Percentiles rank a stretch among this genome's conserved stretches.
These are phyloP conservation scores for Coleophora deauratella DNA, from an alignment of 2,888 invertebrate genomes.

Conservation along the genomic window DNA sequence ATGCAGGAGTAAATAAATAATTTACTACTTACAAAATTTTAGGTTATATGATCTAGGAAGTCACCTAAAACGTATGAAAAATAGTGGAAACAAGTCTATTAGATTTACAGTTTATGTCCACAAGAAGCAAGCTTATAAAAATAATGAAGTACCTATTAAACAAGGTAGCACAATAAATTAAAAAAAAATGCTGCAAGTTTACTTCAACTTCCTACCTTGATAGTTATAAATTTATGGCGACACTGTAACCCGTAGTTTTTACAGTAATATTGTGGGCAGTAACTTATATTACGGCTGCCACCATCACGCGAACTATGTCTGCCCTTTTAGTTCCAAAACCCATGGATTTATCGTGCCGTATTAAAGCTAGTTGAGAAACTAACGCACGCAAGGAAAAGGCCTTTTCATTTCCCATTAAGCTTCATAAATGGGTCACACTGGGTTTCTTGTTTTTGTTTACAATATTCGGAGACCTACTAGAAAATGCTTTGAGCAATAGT, in stretches of 20 bases:
- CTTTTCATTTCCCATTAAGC: constrained; percentile 13
- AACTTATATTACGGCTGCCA: constrained; percentile 33
- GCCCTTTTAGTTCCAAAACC: constrained; percentile 5
- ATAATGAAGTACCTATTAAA: no score
- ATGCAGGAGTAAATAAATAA: no score
- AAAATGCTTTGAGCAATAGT: no score
- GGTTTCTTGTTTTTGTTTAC: constrained; percentile 18
- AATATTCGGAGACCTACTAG: background rate
- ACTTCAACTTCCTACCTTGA: no score
- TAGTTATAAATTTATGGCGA: constrained; percentile 22
- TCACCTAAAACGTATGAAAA: no score
- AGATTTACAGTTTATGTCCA: no score
- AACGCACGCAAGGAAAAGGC: constrained; percentile 35
- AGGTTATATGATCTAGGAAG: no score
- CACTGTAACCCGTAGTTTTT: constrained; percentile 26
- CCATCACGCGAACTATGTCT: constrained; percentile 31
- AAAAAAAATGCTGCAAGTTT: no score
- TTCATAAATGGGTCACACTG: constrained; percentile 31
- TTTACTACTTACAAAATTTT: no score
- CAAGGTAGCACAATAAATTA: no score
- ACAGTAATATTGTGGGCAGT: constrained; percentile 30
- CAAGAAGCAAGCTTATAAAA: no score
- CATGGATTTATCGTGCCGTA: constrained; percentile 19
- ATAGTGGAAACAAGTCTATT: no score
- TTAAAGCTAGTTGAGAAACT: constrained; percentile 25